Evolutionary conservation across 92 coral and sea anemone genomes (phyloP).

Genomic region (Zoanthus solanderi): DNA sequence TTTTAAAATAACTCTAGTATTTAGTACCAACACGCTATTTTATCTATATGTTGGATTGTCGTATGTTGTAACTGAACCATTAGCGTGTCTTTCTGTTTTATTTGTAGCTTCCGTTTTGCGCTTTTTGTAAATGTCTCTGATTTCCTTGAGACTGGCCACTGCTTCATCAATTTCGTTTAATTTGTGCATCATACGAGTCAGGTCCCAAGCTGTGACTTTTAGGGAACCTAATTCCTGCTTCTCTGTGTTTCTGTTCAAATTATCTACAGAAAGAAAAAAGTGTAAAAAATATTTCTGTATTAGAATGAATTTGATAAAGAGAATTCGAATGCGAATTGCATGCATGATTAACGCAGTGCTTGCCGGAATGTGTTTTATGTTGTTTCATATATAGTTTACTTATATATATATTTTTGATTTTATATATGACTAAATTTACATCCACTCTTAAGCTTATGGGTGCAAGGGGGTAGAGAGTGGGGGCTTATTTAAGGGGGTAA

Average conservation of each 20-base stretch:
- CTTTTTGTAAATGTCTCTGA: slow-evolving; percentile 14
- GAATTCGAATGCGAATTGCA: too few species aligned
- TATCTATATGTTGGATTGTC: slow-evolving; percentile 25
- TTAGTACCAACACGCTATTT: too few species aligned
- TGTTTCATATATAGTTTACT: too few species aligned
- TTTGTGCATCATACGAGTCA: slow-evolving; percentile 34
- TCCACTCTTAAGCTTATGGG: too few species aligned
- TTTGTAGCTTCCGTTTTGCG: background rate
- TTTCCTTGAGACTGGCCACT: slow-evolving; percentile 10
- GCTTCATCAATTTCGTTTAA: slow-evolving; percentile 37
- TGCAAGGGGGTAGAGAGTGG: too few species aligned
- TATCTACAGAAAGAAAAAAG: slow-evolving; percentile 1
- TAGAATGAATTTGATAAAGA: background rate
- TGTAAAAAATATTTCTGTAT: background rate
- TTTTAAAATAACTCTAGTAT: too few species aligned
- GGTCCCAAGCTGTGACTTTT: background rate
- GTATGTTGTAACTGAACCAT: slow-evolving; percentile 20
- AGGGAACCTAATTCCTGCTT: background rate
- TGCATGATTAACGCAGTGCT: background rate
- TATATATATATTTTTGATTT: too few species aligned
- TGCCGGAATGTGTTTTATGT: too few species aligned
- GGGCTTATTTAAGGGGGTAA: too few species aligned
- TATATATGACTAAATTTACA: too few species aligned
- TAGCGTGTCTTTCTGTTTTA: background rate
- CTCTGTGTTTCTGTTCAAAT: background rate